Conservation (phyloP, 2,888 invertebrate genomes). For the Clitarchus hookeri region DNA sequence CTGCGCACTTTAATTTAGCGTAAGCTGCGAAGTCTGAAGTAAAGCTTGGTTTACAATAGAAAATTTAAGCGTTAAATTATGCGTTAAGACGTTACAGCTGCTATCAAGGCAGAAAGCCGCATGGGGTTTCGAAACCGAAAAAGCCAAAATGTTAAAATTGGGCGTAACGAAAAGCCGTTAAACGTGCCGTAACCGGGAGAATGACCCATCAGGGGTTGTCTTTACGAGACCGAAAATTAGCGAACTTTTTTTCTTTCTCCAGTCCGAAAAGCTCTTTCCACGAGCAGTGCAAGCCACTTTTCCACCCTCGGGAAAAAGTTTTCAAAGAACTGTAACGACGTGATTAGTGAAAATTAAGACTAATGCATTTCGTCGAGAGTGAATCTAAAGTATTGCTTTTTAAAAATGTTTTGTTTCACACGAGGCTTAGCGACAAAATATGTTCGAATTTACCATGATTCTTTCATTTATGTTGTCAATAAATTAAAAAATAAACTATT, state of each 20-base stretch:
- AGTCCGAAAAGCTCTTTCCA: neutral
- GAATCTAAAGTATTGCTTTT: too few relatives aligned
- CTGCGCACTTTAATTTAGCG: too few relatives aligned
- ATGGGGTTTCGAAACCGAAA: neutral
- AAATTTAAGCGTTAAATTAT: too few relatives aligned
- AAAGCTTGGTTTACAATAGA: too few relatives aligned
- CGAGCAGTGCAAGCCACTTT: neutral
- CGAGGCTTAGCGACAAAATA: too few relatives aligned
- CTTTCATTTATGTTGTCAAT: too few relatives aligned
- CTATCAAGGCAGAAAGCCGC: neutral
- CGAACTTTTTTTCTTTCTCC: slow-evolving; percentile 4
- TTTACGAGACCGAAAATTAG: slow-evolving; percentile 7
- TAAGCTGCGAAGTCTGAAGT: too few relatives aligned
- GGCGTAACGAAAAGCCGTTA: neutral
- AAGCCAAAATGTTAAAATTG: neutral
- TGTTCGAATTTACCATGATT: too few relatives aligned
- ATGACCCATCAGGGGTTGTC: neutral
- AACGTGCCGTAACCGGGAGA: neutral
- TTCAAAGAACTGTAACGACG: neutral
- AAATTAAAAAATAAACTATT: too few relatives aligned
- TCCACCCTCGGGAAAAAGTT: neutral
- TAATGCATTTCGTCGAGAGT: too few relatives aligned
- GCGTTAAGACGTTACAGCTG: neutral
- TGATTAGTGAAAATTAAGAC: too few relatives aligned
- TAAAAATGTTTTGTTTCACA: too few relatives aligned